Evolutionary conservation across 2,888 invertebrate genomes (phyloP).

Genomic region (Subacronicta megacephala): DNA sequence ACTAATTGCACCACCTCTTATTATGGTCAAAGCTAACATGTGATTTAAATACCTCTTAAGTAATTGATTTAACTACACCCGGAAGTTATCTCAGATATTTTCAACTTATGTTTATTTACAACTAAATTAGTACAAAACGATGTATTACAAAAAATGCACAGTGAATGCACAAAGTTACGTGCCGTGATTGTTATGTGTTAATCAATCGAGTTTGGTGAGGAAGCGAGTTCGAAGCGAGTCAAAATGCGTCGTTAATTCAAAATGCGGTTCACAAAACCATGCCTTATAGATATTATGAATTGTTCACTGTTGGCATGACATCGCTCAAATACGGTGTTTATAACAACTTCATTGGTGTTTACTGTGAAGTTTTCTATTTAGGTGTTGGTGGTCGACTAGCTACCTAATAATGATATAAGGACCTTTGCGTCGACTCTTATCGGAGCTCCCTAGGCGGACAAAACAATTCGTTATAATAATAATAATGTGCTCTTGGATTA

Average conservation of each 20-base stretch:
- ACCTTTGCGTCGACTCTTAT: conserved; percentile 80
- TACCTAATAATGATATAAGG: conserved; percentile 68
- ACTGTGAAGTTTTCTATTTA: conserved; percentile 51
- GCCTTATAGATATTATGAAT: conserved; percentile 72
- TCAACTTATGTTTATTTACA: conserved; percentile 53
- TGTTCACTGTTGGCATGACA: conserved; percentile 82
- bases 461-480: conserved; percentile 48
- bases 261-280: conserved; percentile 75
- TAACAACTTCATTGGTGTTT: conserved; percentile 45
- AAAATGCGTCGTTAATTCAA: conserved; percentile 78
- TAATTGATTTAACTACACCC: background rate
- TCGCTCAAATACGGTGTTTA: conserved; percentile 66
- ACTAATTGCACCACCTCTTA: background rate
- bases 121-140: conserved; percentile 55
- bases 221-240: conserved; percentile 69
- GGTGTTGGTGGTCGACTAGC: conserved; percentile 64
- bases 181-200: conserved; percentile 68
- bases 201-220: conserved; percentile 64
- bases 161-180: conserved; percentile 68
- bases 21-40: background rate
- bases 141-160: conserved; percentile 57
- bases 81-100: conserved; percentile 28
- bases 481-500: conserved; percentile 32
- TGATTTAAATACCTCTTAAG: background rate
- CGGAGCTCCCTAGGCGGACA: conserved; percentile 73